Percentiles rank a stretch among this genome's conserved stretches.
Evolutionary conservation across 2,797 vertebrate genomes (phyloP).

Genomic region (Pseudomugil gertrudae): DNA sequence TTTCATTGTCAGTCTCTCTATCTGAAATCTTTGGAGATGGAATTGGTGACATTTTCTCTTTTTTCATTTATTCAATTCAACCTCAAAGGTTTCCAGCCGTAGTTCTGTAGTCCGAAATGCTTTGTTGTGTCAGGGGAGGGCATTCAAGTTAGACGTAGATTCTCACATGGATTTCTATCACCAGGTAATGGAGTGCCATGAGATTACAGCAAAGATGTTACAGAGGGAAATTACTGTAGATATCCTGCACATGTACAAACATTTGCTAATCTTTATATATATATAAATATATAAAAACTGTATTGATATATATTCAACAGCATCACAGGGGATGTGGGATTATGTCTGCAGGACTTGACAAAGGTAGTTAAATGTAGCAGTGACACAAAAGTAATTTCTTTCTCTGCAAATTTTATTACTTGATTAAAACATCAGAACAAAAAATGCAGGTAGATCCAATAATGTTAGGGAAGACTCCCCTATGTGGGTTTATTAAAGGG

Average conservation of each 20-base stretch:
- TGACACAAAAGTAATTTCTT: not conserved
- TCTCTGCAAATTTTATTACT: not conserved
- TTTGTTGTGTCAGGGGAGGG: slow-evolving; percentile 71
- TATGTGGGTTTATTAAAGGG: not conserved
- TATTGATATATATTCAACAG: not conserved
- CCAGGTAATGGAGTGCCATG: slow-evolving; percentile 65
- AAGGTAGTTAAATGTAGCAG: not conserved
- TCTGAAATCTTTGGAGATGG: slow-evolving; percentile 80
- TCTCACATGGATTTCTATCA: slow-evolving; percentile 68
- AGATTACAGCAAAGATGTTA: slow-evolving; percentile 58
- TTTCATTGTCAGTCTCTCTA: slow-evolving; percentile 79
- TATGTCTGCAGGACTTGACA: not conserved
- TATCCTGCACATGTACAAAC: not conserved
- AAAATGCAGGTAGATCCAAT: not conserved
- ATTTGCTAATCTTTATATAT: no score
- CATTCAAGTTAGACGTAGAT: slow-evolving; percentile 68
- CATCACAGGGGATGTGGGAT: not conserved
- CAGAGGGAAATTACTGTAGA: slow-evolving; percentile 40
- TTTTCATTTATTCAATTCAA: slow-evolving; percentile 82
- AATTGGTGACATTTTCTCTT: slow-evolving; percentile 82
- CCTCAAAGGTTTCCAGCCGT: slow-evolving; percentile 80
- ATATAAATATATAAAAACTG: no score
- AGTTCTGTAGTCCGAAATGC: slow-evolving; percentile 72
- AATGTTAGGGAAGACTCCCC: not conserved
- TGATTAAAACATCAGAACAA: not conserved